A percentile compares a stretch with the other conserved stretches of the same genome.
These are phyloP conservation scores for Mandrillus leucophaeus DNA, from an alignment of 2,113 vertebrate genomes.

Conservation along the genomic window DNA sequence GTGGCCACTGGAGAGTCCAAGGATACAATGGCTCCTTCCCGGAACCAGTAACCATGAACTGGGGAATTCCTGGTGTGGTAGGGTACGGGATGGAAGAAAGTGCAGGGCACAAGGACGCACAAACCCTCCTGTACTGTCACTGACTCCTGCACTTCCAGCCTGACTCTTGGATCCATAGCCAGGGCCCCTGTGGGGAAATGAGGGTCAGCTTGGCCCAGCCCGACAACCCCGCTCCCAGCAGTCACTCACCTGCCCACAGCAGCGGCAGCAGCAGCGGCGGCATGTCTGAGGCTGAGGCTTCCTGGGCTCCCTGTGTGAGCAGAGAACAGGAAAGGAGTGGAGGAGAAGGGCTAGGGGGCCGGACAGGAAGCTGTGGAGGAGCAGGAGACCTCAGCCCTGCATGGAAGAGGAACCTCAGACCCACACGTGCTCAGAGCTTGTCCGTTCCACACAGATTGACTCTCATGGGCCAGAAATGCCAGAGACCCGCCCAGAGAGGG, in stretches of 20 bases:
- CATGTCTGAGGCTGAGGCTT: neutral
- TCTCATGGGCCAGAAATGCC: neutral
- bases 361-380: neutral
- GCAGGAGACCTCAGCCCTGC: neutral
- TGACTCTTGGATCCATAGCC: fast-evolving
- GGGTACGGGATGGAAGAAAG: neutral
- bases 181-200: neutral
- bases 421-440: neutral
- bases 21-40: fast-evolving
- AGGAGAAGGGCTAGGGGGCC: neutral
- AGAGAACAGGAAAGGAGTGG: fast-evolving
- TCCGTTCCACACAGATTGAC: neutral
- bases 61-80: fast-evolving
- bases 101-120: neutral
- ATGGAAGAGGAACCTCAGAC: neutral
- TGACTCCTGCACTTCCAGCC: fast-evolving
- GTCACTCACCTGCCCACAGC: neutral
- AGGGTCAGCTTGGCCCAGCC: neutral
- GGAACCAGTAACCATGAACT: neutral
- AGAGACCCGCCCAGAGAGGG: neutral
- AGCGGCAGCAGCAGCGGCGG: neutral
- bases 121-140: neutral
- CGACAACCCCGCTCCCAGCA: fast-evolving
- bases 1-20: neutral
- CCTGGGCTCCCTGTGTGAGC: neutral